Evolutionary conservation across 2,888 invertebrate genomes (phyloP).

Genomic region (Tromatobia lineatoria): DNA sequence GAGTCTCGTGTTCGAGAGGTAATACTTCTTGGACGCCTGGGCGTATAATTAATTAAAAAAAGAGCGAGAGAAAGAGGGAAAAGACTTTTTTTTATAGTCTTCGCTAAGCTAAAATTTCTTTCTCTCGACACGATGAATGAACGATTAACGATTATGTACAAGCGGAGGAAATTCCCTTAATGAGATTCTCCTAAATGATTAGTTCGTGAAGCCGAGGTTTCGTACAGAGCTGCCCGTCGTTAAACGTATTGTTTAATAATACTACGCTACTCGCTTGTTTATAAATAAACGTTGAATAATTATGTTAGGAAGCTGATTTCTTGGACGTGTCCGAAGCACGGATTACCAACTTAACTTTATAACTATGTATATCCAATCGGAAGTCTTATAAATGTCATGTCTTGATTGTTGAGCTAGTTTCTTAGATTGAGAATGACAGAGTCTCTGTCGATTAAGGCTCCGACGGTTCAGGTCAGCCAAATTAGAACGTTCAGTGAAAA

Average conservation of each 20-base stretch:
- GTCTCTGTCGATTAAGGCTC: constrained; percentile 22
- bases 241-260: constrained; percentile 35
- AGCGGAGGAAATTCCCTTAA: constrained; percentile 37
- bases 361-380: constrained; percentile 56
- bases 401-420: constrained; percentile 65
- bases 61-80: constrained; percentile 1
- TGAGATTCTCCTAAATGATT: constrained; percentile 32
- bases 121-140: constrained; percentile 52
- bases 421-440: constrained; percentile 37
- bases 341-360: constrained; percentile 39
- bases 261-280: constrained; percentile 38
- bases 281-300: constrained; percentile 59
- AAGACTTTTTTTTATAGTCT: neutral
- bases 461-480: constrained; percentile 9
- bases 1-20: constrained; percentile 56
- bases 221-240: constrained; percentile 48
- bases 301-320: constrained; percentile 63
- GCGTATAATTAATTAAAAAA: constrained; percentile 35
- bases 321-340: constrained; percentile 33
- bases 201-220: constrained; percentile 31
- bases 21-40: constrained; percentile 55
- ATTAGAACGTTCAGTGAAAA: constrained; percentile 1
- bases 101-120: constrained; percentile 30
- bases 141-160: constrained; percentile 66
- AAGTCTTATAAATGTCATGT: constrained; percentile 70